Conservation (phyloP, 2,113 vertebrate genomes). For the Climacteris rufus region DNA sequence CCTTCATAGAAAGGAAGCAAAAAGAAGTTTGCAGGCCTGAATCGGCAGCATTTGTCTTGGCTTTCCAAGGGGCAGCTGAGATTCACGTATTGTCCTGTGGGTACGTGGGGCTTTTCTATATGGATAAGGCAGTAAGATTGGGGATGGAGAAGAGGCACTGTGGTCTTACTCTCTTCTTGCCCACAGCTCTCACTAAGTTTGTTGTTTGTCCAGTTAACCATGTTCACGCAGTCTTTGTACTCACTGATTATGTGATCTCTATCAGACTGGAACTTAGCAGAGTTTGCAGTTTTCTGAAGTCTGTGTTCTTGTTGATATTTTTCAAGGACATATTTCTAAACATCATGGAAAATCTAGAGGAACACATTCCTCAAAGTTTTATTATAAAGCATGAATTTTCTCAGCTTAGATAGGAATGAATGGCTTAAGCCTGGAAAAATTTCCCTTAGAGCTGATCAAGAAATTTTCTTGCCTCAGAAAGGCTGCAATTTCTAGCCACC, state of each 20-base stretch:
- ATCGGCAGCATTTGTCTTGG: not conserved
- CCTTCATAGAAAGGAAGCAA: not conserved
- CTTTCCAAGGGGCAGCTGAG: not conserved
- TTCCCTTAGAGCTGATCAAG: not conserved
- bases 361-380: constrained; percentile 5
- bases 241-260: not conserved
- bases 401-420: not conserved
- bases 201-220: not conserved
- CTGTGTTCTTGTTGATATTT: not conserved
- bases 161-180: not conserved
- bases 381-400: not conserved
- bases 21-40: not conserved
- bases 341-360: not conserved
- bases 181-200: not conserved
- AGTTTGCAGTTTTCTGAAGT: not conserved
- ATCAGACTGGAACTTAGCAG: not conserved
- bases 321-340: not conserved
- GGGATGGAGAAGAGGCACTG: not conserved
- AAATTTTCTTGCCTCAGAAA: not conserved
- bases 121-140: not conserved
- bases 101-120: not conserved
- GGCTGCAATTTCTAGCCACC: not conserved
- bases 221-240: not conserved
- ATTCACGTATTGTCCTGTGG: not conserved
- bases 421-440: not conserved